Evolutionary conservation across 1,140 invertebrate species (phyloP), one percentile per base, ranked within the genome.

Genomic region (Melipona quadrifasciata): DNA sequence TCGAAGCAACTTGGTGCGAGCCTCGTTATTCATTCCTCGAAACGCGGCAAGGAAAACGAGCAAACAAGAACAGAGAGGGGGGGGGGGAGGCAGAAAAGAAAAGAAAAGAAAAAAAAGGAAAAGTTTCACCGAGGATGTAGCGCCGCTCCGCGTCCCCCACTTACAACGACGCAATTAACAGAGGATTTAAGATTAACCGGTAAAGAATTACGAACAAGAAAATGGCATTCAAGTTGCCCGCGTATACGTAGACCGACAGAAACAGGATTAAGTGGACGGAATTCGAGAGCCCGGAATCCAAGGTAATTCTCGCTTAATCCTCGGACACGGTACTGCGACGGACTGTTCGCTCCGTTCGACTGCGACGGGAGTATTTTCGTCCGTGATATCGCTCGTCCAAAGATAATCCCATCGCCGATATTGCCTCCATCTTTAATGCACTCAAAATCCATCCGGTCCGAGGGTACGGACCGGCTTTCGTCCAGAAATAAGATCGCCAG

Each of bases 261-360:
- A 88, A 86, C 80, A 82, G 87, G 86, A 89, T 86, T 87, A 86
- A 81, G 84, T 82, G 87, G 80, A 65, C 82, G 73, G 80, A 89
- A 89, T 89, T 89, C 88, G 88, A 86, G 87, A 84, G 74, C n/a
- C 80, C 77, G 71, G 77, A 89, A 89, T 89, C 87, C 87, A 74
- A 82, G 88, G 80, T 89, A 89, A 89, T 89, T 89, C 88, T 86
- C 67, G 80, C 84, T 89, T 89, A 89, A 89, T 89, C 88, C 88
- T 77, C 47, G 87, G 80, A 86, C 85, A 84, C 55, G 78, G 80
- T 57, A 80, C 72, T 74, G 67, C 61, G 83, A 82, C 65, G 79
- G 82, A 76, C 75, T 80, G 76, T 88, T 89, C 83, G 80, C 75
- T 86, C 77, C 79, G 53, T 39, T 68, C 75, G 65, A 57, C 67